Conservation (phyloP, 2,113 vertebrate genomes). For the Myotis yumanensis region DNA sequence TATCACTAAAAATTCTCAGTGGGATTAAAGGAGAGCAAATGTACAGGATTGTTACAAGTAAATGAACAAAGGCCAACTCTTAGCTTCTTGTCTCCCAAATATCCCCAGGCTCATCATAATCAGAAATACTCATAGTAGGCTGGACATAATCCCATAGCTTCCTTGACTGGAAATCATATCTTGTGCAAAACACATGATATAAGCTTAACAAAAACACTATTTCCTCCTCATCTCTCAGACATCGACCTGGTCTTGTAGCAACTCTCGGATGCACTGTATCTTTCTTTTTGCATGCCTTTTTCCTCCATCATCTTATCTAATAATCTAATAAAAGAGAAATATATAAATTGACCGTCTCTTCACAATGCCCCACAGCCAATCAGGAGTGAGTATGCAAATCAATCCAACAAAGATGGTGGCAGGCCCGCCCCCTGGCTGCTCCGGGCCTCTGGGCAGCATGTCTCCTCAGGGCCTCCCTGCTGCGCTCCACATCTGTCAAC, state of each 20-base stretch:
- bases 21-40: background rate
- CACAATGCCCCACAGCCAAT: too few species aligned
- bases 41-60: background rate
- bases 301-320: background rate
- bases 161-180: background rate
- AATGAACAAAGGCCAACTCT: slow-evolving; percentile 14
- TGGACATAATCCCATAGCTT: background rate
- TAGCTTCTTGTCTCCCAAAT: slow-evolving; percentile 15
- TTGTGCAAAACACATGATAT: background rate
- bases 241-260: background rate
- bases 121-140: background rate
- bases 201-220: background rate
- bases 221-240: background rate
- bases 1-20: background rate
- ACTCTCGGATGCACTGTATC: background rate
- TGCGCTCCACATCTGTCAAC: too few species aligned
- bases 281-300: background rate
- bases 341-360: too few species aligned
- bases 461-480: too few species aligned
- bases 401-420: too few species aligned
- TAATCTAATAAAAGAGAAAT: too few species aligned
- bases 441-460: too few species aligned
- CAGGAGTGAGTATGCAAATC: too few species aligned
- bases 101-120: background rate
- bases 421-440: too few species aligned